Evolutionary conservation across 2,888 invertebrate genomes (phyloP).

Genomic region (Autographa gamma): DNA sequence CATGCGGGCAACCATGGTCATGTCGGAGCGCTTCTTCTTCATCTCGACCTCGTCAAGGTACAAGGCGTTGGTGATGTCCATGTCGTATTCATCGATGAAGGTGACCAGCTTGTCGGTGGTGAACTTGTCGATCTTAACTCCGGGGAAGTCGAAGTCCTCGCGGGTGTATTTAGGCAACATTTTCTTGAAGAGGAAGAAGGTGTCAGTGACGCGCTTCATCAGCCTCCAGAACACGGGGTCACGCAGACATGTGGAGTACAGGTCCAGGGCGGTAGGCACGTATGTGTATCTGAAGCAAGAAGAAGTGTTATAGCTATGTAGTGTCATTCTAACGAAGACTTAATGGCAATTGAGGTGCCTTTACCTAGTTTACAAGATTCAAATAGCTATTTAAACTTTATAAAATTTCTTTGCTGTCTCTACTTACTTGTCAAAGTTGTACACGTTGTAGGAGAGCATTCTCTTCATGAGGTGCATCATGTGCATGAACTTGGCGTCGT

Average conservation of each 20-base stretch:
- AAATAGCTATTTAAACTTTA: no score
- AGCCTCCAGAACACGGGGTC: conserved; percentile 93
- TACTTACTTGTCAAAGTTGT: conserved; percentile 82
- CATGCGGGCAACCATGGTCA: conserved; percentile 88
- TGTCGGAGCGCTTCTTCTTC: conserved; percentile 84
- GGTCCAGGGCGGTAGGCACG: conserved; percentile 90
- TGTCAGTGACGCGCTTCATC: conserved; percentile 89
- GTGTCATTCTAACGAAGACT: background rate
- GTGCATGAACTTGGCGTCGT: conserved; percentile 88
- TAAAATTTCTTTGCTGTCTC: background rate
- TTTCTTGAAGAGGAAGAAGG: conserved; percentile 89
- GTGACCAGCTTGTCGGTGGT: conserved; percentile 91
- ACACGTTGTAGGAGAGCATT: conserved; percentile 75
- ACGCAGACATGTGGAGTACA: conserved; percentile 90
- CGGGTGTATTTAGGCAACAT: conserved; percentile 89
- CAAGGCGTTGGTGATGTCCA: conserved; percentile 90
- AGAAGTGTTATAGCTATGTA: conserved; percentile 6
- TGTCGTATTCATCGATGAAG: conserved; percentile 91
- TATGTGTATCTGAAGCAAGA: conserved; percentile 78
- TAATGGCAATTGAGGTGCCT: no score
- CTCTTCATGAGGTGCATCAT: conserved; percentile 77
- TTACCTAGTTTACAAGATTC: no score
- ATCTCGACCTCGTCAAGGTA: conserved; percentile 85
- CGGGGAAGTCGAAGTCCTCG: conserved; percentile 90
- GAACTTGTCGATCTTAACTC: conserved; percentile 90